Conservation (phyloP, 1,140 invertebrate genomes). For the Leguminivora glycinivorella region DNA sequence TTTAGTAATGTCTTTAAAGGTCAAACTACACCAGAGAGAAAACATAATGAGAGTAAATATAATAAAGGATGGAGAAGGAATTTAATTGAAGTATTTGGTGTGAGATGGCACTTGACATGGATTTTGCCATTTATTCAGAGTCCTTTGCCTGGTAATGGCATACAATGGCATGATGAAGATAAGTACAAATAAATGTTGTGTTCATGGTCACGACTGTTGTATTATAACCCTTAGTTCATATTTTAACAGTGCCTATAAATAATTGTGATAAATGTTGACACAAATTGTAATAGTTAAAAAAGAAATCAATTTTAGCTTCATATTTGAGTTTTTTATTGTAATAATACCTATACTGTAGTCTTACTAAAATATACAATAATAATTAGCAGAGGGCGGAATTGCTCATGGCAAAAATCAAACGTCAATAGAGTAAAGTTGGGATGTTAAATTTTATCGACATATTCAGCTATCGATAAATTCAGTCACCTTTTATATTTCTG, state of each 20-base stretch:
- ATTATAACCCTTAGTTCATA: background rate
- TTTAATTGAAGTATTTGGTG: conserved; percentile 88
- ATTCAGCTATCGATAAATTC: too few species aligned
- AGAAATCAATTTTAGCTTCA: background rate
- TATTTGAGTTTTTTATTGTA: conserved; percentile 6
- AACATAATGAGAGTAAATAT: conserved; percentile 78
- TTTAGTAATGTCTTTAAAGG: conserved; percentile 84
- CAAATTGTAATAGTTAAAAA: background rate
- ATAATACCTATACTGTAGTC: conserved; percentile 9
- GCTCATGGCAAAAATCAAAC: too few species aligned
- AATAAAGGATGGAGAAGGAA: conserved; percentile 87
- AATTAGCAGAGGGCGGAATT: too few species aligned
- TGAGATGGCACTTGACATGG: conserved; percentile 88
- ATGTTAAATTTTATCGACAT: too few species aligned
- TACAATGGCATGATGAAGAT: conserved; percentile 80
- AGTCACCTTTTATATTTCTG: too few species aligned
- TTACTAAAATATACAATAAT: conserved; percentile 11
- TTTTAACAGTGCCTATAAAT: background rate
- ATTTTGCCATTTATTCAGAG: conserved; percentile 89
- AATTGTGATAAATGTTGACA: background rate
- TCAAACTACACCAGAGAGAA: conserved; percentile 84
- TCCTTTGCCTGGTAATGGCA: conserved; percentile 86
- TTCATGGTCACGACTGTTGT: background rate
- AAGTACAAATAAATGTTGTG: conserved; percentile 48
- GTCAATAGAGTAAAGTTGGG: too few species aligned